A percentile compares a stretch with the other conserved stretches of the same genome.
Evolutionary conservation across 2,888 invertebrate genomes (phyloP).

Genomic region (Rapana venosa): DNA sequence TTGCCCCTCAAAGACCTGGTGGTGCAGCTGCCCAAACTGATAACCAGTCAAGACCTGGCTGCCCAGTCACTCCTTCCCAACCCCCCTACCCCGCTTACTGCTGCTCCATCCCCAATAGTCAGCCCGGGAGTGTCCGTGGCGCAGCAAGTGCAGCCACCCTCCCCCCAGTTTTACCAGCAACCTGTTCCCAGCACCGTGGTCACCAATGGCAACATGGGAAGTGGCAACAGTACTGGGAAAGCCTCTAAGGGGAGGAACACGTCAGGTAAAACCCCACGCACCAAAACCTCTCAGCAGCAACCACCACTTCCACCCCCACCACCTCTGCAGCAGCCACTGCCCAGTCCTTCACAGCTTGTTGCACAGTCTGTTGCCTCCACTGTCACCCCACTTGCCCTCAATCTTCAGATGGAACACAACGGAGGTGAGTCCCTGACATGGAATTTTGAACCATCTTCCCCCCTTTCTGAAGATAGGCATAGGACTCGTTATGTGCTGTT

Average conservation of each 20-base stretch:
- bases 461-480: no score
- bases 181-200: conserved; percentile 24
- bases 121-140: conserved; percentile 9
- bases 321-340: conserved; percentile 49
- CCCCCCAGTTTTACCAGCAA: conserved; percentile 44
- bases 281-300: conserved; percentile 45
- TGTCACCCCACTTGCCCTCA: conserved; percentile 46
- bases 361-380: conserved; percentile 48
- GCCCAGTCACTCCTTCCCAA: conserved; percentile 46
- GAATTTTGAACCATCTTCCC: no score
- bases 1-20: conserved; percentile 44
- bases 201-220: conserved; percentile 18
- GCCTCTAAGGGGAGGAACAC: conserved; percentile 51
- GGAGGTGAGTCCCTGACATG: conserved; percentile 45
- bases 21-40: conserved; percentile 50
- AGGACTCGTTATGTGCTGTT: no score
- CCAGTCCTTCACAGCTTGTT: conserved; percentile 35
- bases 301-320: conserved; percentile 55
- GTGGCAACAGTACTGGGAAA: conserved; percentile 39
- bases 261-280: conserved; percentile 43
- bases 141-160: conserved; percentile 53
- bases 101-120: neutral
- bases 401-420: conserved; percentile 51
- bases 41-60: conserved; percentile 46
- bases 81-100: conserved; percentile 5